A percentile compares a stretch with the other conserved stretches of the same genome.
Evolutionary conservation across 1,140 invertebrate species (phyloP).

Genomic region (Ceratina japonica): DNA sequence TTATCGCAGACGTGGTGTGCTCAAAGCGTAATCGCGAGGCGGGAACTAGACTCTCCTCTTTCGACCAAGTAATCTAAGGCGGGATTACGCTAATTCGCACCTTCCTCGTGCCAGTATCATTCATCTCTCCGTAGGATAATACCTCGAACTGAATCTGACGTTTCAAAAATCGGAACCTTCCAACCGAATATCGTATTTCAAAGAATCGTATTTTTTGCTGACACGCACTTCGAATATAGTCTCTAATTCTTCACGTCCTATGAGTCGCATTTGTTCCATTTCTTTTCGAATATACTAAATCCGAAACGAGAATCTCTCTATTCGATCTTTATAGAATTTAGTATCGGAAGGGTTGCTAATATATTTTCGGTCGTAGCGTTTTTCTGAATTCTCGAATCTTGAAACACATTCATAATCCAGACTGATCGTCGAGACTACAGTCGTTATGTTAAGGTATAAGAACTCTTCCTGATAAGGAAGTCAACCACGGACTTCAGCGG

Average conservation of each 20-base stretch:
- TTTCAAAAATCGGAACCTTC: not conserved
- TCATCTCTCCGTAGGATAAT: slow-evolving; percentile 46
- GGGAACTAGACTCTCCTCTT: slow-evolving; percentile 22
- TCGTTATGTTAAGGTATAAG: not conserved
- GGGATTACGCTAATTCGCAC: slow-evolving; percentile 14
- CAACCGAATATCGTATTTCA: too few species aligned
- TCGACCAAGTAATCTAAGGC: slow-evolving; percentile 58
- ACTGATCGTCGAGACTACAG: not conserved
- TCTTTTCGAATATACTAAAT: too few species aligned
- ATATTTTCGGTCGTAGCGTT: too few species aligned
- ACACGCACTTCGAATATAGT: too few species aligned
- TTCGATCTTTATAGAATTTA: too few species aligned
- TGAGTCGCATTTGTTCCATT: too few species aligned
- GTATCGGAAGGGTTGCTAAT: too few species aligned
- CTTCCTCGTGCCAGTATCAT: slow-evolving; percentile 29
- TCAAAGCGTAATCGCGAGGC: slow-evolving; percentile 51
- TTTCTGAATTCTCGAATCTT: not conserved
- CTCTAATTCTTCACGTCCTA: too few species aligned
- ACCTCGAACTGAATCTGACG: not conserved
- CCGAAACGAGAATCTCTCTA: too few species aligned
- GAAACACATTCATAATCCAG: slow-evolving; percentile 13
- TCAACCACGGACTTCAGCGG: not conserved
- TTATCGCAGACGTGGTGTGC: slow-evolving; percentile 31
- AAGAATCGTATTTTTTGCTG: too few species aligned
- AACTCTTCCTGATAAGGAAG: not conserved